Evolutionary conservation across 2,797 vertebrate species (phyloP).

Genomic region (Geotrypetes seraphini): DNA sequence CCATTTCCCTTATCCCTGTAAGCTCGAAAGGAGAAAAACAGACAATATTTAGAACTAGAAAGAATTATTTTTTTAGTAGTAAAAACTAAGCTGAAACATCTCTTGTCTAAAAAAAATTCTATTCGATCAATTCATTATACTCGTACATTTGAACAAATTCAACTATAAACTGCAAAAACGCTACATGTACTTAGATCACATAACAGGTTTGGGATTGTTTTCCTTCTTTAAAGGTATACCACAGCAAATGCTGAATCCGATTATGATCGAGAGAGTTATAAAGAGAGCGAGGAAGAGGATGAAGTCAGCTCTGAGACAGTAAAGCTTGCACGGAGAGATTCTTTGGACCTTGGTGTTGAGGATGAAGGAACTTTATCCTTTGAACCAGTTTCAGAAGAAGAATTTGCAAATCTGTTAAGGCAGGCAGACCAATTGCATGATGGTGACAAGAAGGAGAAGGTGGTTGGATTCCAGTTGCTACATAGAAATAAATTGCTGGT

Average conservation of each 20-base stretch:
- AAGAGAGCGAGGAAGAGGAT: conserved; percentile 64
- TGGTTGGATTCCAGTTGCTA: conserved; percentile 73
- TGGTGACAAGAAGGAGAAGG: conserved; percentile 56
- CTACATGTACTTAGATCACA: too few species aligned
- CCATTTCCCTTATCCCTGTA: too few species aligned
- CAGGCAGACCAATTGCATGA: conserved; percentile 70
- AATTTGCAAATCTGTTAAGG: conserved; percentile 66
- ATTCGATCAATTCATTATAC: too few species aligned
- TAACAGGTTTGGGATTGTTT: too few species aligned
- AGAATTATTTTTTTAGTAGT: too few species aligned
- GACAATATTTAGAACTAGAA: too few species aligned
- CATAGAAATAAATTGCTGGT: conserved; percentile 73
- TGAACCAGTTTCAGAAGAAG: conserved; percentile 46
- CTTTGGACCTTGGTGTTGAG: conserved; percentile 39
- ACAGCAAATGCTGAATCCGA: conserved; percentile 89
- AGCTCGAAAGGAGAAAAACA: too few species aligned
- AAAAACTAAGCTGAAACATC: too few species aligned
- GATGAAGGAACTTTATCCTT: conserved; percentile 27
- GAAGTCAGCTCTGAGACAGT: conserved; percentile 81
- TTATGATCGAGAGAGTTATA: conserved; percentile 70
- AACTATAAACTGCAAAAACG: too few species aligned
- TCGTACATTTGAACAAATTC: too few species aligned
- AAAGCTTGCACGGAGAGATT: conserved; percentile 58
- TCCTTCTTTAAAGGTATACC: conserved; percentile 61
- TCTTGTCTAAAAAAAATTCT: too few species aligned